Evolutionary conservation across 2,797 vertebrate genomes (phyloP).

Genomic region (Rhynchotus rufescens): DNA sequence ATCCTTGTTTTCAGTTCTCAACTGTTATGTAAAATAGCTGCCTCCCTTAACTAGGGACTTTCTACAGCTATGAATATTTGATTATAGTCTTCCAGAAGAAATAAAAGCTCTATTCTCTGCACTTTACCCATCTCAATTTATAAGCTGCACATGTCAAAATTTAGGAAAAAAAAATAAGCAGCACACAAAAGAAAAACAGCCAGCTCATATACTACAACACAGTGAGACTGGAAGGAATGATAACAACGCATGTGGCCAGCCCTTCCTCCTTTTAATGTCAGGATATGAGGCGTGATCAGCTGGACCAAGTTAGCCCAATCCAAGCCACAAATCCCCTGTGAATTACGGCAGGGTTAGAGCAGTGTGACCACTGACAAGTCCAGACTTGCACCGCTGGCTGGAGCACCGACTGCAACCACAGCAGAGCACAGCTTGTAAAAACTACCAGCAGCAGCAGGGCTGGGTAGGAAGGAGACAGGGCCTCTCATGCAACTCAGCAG

Average conservation of each 20-base stretch:
- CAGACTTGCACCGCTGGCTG: slow-evolving; percentile 12
- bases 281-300: neutral
- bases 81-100: neutral
- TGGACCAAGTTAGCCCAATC: neutral
- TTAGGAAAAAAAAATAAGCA: neutral
- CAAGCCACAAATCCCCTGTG: slow-evolving; percentile 37
- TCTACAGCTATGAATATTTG: slow-evolving; percentile 36
- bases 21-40: neutral
- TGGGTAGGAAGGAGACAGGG: neutral
- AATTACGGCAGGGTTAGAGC: slow-evolving; percentile 34
- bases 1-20: neutral
- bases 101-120: neutral
- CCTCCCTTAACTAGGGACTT: neutral
- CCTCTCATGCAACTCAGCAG: neutral
- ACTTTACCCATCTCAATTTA: neutral
- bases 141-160: neutral
- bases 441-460: neutral
- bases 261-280: neutral
- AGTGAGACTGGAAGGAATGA: neutral
- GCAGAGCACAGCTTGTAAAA: neutral
- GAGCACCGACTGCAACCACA: neutral
- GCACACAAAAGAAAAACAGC: neutral
- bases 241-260: neutral
- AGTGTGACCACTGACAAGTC: neutral
- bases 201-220: neutral